Evolutionary conservation across 2,797 vertebrate species (phyloP), one percentile per base, ranked within the genome.

Genomic region (Karalla daura): DNA sequence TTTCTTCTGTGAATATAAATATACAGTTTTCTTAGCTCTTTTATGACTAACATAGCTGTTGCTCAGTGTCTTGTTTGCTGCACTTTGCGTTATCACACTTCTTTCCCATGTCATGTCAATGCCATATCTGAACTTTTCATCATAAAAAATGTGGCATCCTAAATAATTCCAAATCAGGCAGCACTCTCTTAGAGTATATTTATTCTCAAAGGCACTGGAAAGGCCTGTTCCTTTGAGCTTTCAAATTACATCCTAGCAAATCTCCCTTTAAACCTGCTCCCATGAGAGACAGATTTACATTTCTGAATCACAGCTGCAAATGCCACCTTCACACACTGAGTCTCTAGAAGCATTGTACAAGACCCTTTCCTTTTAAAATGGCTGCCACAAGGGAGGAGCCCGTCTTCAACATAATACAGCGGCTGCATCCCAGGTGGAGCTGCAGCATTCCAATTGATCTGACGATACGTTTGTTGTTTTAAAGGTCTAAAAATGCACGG

Each of bases 1-100:
- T 83, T 82, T 89, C 75, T 85, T 87, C 74, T 88, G 83, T 90
- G 80, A 82, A 76, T 63, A 70, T 63, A 85, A 83, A 70, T 79
- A 82, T 43, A 85, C 59, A 59, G 32, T 78, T 80, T 81, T 83
- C 76, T 53, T 64, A 83, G 82, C 36, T 67, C 70, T 85, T 83
- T 87, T 81, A 72, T 39, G 64, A 87, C 76, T 18, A 63, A 70
- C 43, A 14, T 25, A 70, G 24, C 64, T 60, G 25, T 50, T 44
- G 47, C 32, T 69, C 39, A 46, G 66, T 77, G 61, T 86, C 25
- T 67, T 75, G 40, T 70, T 7, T 1, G 43, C 9, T 56, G 24
- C 53, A 35, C 21, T 33, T 13, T 27, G 5, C 5, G 15, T 63
- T 20, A 8, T 58, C 18, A 3, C 13, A 5, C 32, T n/a, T 50